Conservation (phyloP, 2,113 vertebrate species). For the Turdus rufiventris region DNA sequence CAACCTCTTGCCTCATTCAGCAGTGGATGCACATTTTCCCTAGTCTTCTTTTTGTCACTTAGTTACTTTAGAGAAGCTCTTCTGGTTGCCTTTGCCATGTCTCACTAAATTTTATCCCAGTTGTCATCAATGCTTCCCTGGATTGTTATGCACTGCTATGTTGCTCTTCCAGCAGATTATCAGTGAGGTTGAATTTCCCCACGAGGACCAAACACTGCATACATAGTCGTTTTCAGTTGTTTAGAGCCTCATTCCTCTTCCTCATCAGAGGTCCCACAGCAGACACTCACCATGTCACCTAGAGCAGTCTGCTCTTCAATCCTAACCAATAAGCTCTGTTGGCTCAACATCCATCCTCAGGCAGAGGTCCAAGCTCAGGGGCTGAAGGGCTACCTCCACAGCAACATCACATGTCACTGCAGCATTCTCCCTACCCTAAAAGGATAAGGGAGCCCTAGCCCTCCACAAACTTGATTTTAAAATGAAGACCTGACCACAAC, state of each 20-base stretch:
- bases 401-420: neutral
- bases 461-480: neutral
- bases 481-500: neutral
- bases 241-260: neutral
- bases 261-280: neutral
- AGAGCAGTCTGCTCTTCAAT: neutral
- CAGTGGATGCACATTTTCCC: neutral
- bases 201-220: neutral
- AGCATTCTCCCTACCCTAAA: neutral
- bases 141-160: neutral
- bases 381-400: neutral
- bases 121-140: neutral
- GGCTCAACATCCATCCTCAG: neutral
- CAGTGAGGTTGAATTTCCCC: rapidly evolving
- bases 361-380: neutral
- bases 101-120: neutral
- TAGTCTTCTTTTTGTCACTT: neutral
- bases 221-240: neutral
- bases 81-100: neutral
- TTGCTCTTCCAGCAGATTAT: neutral
- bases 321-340: neutral
- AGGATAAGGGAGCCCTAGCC: neutral
- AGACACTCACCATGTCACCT: neutral
- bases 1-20: neutral
- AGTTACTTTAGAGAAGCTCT: neutral